Evolutionary conservation across 2,113 vertebrate species (phyloP).

Genomic region (Cranoglanis bouderius): DNA sequence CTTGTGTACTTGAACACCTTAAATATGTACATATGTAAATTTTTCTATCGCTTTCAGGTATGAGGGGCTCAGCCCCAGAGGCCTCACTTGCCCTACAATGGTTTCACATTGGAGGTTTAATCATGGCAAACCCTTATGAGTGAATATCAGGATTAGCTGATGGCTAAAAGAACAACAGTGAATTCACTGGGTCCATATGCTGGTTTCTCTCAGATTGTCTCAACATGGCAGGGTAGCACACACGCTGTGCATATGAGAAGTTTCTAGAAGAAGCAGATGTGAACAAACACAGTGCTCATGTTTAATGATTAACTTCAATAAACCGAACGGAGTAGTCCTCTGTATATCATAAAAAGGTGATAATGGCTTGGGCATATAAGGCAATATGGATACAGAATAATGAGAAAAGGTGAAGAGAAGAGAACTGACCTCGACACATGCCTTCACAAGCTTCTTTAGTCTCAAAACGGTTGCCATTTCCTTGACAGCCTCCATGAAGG

Average conservation of each 20-base stretch:
- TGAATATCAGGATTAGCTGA: no score
- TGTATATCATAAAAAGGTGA: neutral
- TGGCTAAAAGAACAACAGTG: no score
- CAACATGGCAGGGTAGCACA: no score
- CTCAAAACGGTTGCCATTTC: constrained; percentile 61
- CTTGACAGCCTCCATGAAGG: constrained; percentile 56
- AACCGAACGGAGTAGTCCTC: neutral
- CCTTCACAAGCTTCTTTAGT: constrained; percentile 45
- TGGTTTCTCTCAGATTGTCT: no score
- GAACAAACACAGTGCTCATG: neutral
- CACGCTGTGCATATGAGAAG: neutral
- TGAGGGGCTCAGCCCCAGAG: no score
- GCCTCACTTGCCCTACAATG: no score
- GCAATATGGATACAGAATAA: neutral
- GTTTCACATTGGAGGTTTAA: no score
- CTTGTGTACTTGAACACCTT: no score
- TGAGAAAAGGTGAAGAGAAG: neutral
- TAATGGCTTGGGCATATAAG: neutral
- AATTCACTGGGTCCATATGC: no score
- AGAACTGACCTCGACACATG: constrained; percentile 52
- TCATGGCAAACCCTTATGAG: no score
- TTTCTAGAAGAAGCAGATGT: neutral
- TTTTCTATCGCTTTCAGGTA: no score
- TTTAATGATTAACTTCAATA: constrained; percentile 36
- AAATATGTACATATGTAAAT: no score